Evolutionary conservation across 2,888 invertebrate genomes (phyloP).

Genomic region (Eurois occulta): DNA sequence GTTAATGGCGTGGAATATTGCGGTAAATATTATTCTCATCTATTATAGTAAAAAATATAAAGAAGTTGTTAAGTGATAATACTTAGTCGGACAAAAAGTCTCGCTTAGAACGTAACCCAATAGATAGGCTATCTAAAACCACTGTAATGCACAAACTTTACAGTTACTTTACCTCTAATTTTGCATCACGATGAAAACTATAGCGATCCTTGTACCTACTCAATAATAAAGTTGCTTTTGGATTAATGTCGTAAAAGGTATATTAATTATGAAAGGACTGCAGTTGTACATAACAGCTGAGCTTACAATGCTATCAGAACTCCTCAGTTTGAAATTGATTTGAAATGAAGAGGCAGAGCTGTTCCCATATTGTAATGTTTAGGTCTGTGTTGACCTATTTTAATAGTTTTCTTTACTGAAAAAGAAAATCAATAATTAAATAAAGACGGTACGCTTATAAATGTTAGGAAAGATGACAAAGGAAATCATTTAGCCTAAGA

Average conservation of each 20-base stretch:
- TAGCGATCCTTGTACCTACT: neutral
- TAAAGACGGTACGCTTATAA: neutral
- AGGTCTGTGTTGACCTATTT: neutral
- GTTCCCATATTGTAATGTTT: neutral
- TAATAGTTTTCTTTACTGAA: neutral
- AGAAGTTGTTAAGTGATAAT: neutral
- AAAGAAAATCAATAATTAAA: neutral
- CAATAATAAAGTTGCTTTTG: neutral
- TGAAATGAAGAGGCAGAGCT: neutral
- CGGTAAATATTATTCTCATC: slow-evolving; percentile 50
- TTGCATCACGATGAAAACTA: neutral
- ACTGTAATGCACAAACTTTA: neutral
- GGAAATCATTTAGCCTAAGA: neutral
- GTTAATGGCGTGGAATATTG: slow-evolving; percentile 55
- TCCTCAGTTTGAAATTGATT: neutral
- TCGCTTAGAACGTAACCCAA: neutral
- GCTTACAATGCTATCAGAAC: neutral
- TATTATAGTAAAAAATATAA: neutral
- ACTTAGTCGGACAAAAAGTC: neutral
- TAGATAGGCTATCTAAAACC: neutral
- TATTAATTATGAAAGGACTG: neutral
- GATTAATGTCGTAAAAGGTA: neutral
- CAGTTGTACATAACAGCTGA: neutral
- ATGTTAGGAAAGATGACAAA: too few species aligned
- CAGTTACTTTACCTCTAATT: neutral